Evolutionary conservation across 2,888 invertebrate genomes (phyloP), one percentile per base, ranked within the genome.

Genomic region (Drosophila histrio): DNA sequence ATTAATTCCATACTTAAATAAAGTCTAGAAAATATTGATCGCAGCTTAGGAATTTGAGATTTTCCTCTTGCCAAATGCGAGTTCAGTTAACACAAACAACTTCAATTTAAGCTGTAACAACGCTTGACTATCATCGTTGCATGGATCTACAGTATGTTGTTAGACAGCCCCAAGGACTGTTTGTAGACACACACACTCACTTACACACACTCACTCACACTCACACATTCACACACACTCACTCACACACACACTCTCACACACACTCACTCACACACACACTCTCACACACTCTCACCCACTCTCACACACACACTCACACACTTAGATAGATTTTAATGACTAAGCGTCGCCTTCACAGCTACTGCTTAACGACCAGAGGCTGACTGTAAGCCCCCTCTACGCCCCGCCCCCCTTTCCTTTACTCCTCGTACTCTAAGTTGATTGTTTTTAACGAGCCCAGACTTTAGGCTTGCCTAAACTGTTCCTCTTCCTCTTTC

Each of bases 401-500:
- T 19, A 22, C n/a, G n/a, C 24, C 34, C 17, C 39, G 2, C 17
- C 15, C 0, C 13, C 21, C 32, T 38, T 7, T 7, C 7, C 21
- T 3, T 15, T 13, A 13, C 3, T 15, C 19, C 9, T 19, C 7
- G 3, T 32, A 32, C 54, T 53, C 36, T 24, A 49, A 47, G 57
- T 54, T 65, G 69, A 73, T 77, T 77, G 77, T 77, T 73, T 77
- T 77, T 70, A 77, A 70, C 74, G 73, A 77, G 77, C 63, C 50
- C 36, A 65, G 70, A 75, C 70, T 49, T 49, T 63, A 59, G 72
- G 75, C 68, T 61, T 50, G 56, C 58, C 39, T 53, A 52, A 43
- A 28, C 32, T 22, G 15, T 34, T 28, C 32, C 15, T 44, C 17
- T 9, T 28, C 41, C 41, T 15, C 34, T 2, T 11, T 4, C 13